phyloP scores from a whole-genome alignment of 2,797 vertebrate genomes.

The Otolemur crassicaudatus region DNA sequence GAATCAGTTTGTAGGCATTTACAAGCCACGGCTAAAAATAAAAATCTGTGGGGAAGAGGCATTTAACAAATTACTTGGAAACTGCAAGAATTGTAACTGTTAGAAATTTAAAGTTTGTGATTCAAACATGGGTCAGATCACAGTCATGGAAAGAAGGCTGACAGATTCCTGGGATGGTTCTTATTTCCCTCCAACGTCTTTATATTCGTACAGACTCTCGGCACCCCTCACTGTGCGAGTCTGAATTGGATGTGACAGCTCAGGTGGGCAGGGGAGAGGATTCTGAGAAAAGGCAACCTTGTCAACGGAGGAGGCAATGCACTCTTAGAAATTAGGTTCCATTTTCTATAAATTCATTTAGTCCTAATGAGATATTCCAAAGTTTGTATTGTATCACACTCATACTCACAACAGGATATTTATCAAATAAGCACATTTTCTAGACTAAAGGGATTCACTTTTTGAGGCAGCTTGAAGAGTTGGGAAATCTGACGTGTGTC shows the following conservation, averaged over 20 bases:
- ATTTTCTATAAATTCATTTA: constrained; percentile 63
- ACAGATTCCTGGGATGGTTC: constrained; percentile 22
- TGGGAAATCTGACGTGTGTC: constrained; percentile 28
- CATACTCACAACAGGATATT: constrained; percentile 58
- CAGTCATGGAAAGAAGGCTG: constrained; percentile 76
- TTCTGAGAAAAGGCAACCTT: constrained; percentile 31
- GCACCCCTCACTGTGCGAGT: constrained; percentile 40
- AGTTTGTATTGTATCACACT: constrained; percentile 62
- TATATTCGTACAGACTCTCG: constrained; percentile 62
- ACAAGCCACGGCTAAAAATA: constrained; percentile 86
- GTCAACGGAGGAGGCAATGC: constrained; percentile 63
- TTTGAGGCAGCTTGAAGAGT: constrained; percentile 49
- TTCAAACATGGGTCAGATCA: constrained; percentile 71
- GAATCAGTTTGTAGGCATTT: constrained; percentile 85
- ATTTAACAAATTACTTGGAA: constrained; percentile 84
- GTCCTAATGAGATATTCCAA: constrained; percentile 67
- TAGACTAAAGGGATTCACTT: constrained; percentile 57
- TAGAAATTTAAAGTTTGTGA: constrained; percentile 80
- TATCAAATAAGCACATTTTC: constrained; percentile 65
- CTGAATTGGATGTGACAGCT: background rate
- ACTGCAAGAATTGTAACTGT: constrained; percentile 80
- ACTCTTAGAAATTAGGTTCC: constrained; percentile 49
- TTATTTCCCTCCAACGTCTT: constrained; percentile 25
- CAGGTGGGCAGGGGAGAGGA: background rate
- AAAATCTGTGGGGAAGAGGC: constrained; percentile 84